Conservation (phyloP, 2,888 invertebrate species). For the Cryptus viduatorius region DNA sequence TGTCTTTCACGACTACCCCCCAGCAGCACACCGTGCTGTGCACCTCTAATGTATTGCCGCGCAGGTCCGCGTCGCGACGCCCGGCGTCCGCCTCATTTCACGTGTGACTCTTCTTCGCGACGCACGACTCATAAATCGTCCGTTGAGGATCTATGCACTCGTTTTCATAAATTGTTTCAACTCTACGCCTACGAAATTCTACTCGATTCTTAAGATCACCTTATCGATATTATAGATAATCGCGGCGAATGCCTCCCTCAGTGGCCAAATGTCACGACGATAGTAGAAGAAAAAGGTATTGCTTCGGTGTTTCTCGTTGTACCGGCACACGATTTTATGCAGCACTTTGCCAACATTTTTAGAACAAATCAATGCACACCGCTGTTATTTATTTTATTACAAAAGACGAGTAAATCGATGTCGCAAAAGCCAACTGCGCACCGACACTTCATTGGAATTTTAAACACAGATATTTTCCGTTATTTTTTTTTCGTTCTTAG, state of each 20-base stretch:
- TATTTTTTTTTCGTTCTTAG: background rate
- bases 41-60: conserved; percentile 60
- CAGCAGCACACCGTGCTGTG: conserved; percentile 7
- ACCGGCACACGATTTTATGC: conserved; percentile 1
- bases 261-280: conserved; percentile 65
- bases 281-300: conserved; percentile 52
- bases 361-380: background rate
- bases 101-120: conserved; percentile 75
- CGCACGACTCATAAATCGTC: conserved; percentile 62
- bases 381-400: background rate
- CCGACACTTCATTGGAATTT: background rate
- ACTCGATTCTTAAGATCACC: background rate
- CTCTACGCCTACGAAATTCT: background rate
- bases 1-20: conserved; percentile 2
- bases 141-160: conserved; percentile 12
- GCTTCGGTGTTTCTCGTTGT: conserved; percentile 9
- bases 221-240: conserved; percentile 33
- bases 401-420: background rate
- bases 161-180: conserved; percentile 25
- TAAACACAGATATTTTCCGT: background rate
- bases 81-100: conserved; percentile 75
- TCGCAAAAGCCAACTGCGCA: background rate
- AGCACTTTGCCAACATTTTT: background rate
- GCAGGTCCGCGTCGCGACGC: conserved; percentile 75
- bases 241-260: conserved; percentile 71